Evolutionary conservation across 2,113 vertebrate genomes (phyloP).

Genomic region (Cyanoderma ruficeps): DNA sequence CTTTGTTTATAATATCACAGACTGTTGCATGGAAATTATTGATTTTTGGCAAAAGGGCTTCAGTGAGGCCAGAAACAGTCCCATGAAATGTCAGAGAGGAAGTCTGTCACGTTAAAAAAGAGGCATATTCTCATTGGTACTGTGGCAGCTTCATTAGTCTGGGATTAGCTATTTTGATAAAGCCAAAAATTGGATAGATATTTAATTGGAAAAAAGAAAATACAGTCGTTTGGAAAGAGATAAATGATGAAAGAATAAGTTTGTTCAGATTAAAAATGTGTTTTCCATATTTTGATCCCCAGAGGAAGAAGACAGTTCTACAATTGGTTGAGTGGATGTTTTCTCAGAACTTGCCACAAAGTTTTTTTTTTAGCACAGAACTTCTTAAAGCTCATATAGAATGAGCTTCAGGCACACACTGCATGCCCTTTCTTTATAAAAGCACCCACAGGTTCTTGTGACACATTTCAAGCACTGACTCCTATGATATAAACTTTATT

Average conservation of each 20-base stretch:
- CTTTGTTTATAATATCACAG: neutral
- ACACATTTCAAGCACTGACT: neutral
- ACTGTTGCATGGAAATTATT: neutral
- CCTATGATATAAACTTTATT: neutral
- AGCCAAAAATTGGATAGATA: neutral
- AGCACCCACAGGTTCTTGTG: neutral
- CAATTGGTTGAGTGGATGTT: neutral
- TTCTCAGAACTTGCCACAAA: neutral
- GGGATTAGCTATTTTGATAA: neutral
- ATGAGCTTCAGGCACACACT: neutral
- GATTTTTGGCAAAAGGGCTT: slow-evolving; percentile 20
- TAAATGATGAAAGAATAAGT: neutral
- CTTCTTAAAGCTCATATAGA: neutral
- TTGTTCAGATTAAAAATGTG: neutral
- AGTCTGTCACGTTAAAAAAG: neutral
- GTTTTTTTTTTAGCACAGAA: neutral
- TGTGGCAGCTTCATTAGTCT: neutral
- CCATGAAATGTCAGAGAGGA: neutral
- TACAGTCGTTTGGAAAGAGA: neutral
- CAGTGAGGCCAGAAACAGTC: neutral
- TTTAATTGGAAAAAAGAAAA: neutral
- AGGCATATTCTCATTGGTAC: neutral
- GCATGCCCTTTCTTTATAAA: neutral
- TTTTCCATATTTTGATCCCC: neutral
- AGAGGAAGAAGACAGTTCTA: neutral